Conservation (phyloP, 2,888 invertebrate species). For the Monoplex corrugatus region DNA sequence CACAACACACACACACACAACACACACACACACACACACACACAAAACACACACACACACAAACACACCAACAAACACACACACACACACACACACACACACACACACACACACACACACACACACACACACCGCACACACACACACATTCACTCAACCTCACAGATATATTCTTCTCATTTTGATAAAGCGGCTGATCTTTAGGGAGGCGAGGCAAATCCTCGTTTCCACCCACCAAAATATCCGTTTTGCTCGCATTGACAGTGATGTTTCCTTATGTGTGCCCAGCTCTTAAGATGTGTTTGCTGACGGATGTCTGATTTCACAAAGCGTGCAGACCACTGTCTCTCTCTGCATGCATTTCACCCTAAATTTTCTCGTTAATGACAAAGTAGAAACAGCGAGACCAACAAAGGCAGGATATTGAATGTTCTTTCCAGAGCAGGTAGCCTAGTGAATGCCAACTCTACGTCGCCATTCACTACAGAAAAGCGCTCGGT, state of each 20-base stretch:
- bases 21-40: constrained; percentile 6
- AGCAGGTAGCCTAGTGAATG: too few relatives aligned
- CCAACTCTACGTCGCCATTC: too few relatives aligned
- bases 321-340: neutral
- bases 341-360: too few relatives aligned
- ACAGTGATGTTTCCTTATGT: neutral
- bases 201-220: neutral
- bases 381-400: too few relatives aligned
- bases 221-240: neutral
- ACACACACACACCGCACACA: neutral
- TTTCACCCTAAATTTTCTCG: too few relatives aligned
- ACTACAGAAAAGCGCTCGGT: too few relatives aligned
- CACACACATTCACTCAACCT: neutral
- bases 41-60: neutral
- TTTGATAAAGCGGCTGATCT: neutral
- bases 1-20: neutral
- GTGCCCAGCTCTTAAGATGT: neutral
- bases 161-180: neutral
- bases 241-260: neutral
- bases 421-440: too few relatives aligned
- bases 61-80: neutral
- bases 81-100: neutral
- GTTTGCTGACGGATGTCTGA: neutral
- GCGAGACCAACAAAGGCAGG: too few relatives aligned
- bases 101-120: constrained; percentile 29